These are phyloP conservation scores for Catharus minimus DNA, from an alignment of 2,113 vertebrate genomes.

Conservation along the genomic window DNA sequence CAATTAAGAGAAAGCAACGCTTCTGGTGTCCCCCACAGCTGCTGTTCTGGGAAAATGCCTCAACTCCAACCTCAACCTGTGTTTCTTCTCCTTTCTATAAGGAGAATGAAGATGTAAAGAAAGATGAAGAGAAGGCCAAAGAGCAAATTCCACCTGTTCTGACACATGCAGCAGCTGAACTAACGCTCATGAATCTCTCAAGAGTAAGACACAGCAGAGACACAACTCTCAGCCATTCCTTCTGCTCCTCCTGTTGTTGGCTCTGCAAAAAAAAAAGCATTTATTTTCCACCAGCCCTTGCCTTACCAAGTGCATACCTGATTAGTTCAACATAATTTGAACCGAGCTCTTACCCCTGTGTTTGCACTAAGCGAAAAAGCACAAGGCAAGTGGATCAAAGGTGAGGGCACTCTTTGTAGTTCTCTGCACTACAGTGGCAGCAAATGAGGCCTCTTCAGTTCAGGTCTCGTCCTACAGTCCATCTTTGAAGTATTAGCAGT, in stretches of 20 bases:
- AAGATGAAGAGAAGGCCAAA: not conserved
- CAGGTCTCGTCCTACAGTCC: not conserved
- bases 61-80: not conserved
- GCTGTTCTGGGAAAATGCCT: not conserved
- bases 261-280: not conserved
- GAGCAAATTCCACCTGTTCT: slow-evolving; percentile 30
- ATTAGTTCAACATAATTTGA: not conserved
- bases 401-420: not conserved
- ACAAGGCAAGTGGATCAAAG: not conserved
- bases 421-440: not conserved
- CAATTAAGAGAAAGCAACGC: not conserved
- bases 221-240: not conserved
- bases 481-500: not conserved
- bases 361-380: not conserved
- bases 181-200: not conserved
- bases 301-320: not conserved
- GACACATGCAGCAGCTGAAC: slow-evolving; percentile 9
- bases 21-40: rapidly evolving
- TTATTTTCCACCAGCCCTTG: not conserved
- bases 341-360: not conserved
- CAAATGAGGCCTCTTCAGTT: not conserved
- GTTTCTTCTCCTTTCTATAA: not conserved
- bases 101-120: not conserved
- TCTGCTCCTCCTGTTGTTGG: not conserved
- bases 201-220: not conserved